These are phyloP conservation scores for Drosophila buzzatii DNA, from an alignment of 2,888 invertebrate genomes.

Conservation along the genomic window DNA sequence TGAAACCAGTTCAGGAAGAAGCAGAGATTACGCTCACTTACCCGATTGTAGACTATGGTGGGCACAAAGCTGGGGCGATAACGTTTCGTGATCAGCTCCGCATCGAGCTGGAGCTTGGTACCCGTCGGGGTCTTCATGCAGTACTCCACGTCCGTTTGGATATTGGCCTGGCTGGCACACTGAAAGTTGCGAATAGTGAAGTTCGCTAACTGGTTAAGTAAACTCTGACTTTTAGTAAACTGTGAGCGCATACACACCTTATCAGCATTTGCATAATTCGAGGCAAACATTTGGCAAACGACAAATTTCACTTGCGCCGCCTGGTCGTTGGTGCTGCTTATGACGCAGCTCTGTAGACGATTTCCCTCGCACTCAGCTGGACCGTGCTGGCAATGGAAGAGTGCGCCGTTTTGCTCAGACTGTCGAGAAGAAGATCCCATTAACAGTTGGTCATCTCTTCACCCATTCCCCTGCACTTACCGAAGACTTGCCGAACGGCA, in stretches of 20 bases:
- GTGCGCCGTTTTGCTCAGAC: constrained; percentile 82
- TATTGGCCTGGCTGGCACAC: constrained; percentile 85
- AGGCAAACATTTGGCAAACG: constrained; percentile 86
- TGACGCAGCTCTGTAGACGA: constrained; percentile 88
- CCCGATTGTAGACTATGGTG: constrained; percentile 86
- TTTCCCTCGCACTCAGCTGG: constrained; percentile 88
- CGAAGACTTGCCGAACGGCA: constrained; percentile 89
- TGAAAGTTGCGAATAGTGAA: constrained; percentile 51
- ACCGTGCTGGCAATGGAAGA: constrained; percentile 89
- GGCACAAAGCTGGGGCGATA: constrained; percentile 86
- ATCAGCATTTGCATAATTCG: constrained; percentile 84
- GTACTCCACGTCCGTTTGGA: constrained; percentile 83
- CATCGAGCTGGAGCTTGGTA: constrained; percentile 85
- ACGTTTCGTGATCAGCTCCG: constrained; percentile 85
- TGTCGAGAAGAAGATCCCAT: constrained; percentile 25
- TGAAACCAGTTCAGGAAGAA: constrained; percentile 53
- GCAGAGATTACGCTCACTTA: constrained; percentile 73
- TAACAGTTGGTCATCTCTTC: background rate
- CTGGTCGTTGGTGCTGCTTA: constrained; percentile 84
- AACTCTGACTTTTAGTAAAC: constrained; percentile 36
- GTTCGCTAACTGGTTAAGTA: constrained; percentile 40
- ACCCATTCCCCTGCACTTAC: constrained; percentile 83
- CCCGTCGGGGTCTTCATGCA: constrained; percentile 85
- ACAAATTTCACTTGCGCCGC: constrained; percentile 86
- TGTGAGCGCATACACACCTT: constrained; percentile 51